Conservation (phyloP, 2,888 invertebrate species). For the Lithophane semibrunnea region DNA sequence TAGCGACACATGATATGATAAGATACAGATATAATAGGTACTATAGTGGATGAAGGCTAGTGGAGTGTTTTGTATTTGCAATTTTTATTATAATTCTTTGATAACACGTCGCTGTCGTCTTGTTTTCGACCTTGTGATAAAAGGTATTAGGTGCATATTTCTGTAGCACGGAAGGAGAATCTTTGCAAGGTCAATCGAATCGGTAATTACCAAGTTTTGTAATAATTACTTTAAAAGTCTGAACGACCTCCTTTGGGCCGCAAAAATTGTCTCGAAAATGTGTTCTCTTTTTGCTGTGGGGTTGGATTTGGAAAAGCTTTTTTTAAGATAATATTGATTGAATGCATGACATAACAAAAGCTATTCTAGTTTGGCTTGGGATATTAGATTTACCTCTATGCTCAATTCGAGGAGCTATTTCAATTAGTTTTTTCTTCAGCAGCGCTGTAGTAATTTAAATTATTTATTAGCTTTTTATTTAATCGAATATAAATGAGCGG, state of each 20-base stretch:
- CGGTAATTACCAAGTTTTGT: slow-evolving; percentile 79
- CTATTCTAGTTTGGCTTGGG: neutral
- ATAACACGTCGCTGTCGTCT: slow-evolving; percentile 61
- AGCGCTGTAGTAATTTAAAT: slow-evolving; percentile 11
- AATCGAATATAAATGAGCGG: neutral
- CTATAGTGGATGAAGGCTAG: slow-evolving; percentile 66
- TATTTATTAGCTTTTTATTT: slow-evolving; percentile 22
- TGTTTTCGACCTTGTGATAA: slow-evolving; percentile 54
- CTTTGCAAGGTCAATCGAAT: slow-evolving; percentile 71
- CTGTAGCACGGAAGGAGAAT: slow-evolving; percentile 54
- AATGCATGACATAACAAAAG: slow-evolving; percentile 30
- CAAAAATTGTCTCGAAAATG: slow-evolving; percentile 64
- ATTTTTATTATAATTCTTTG: slow-evolving; percentile 71
- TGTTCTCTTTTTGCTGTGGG: neutral
- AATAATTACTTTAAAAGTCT: slow-evolving; percentile 74
- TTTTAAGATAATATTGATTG: slow-evolving; percentile 17
- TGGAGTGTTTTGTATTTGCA: slow-evolving; percentile 64
- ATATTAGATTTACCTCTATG: slow-evolving; percentile 22
- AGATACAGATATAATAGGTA: slow-evolving; percentile 69
- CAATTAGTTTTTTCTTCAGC: slow-evolving; percentile 33
- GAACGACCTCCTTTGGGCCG: slow-evolving; percentile 68
- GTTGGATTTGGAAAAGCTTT: slow-evolving; percentile 19
- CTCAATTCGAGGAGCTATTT: slow-evolving; percentile 28
- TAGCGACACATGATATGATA: slow-evolving; percentile 68
- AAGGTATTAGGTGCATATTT: slow-evolving; percentile 57